Evolutionary conservation across 2,888 invertebrate species (phyloP), one percentile per base, ranked within the genome.

Genomic region (Molorchus minor): DNA sequence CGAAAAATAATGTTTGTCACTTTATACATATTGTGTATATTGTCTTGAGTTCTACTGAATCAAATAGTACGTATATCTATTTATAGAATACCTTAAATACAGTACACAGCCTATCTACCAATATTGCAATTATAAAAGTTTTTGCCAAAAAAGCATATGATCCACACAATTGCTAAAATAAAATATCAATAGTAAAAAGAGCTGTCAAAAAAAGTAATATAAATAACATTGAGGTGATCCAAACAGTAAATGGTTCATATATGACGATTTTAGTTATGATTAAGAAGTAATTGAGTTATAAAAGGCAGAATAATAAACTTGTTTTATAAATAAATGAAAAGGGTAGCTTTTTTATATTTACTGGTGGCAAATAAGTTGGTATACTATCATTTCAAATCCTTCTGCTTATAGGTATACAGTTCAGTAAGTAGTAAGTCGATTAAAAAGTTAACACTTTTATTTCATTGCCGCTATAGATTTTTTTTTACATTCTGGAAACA

Each of bases 71-170:
- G 4, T 25, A 35, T 49, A 36, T 25, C 36, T 41, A 52, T 41
- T 41, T 41, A 52, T 52, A 52, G 41, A 30, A 52, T 41, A 52
- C 52, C 41, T 41, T n/a, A 41, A 52, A 41, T 16, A 25, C n/a
- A 52, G 41, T 52, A 52, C 52, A 52, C 52, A 52, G 52, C 52
- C 52, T 52, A 52, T 52, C 30, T 52, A 52, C 41, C 15, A 52
- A 52, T 41, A 52, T 52, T 52, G 52, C 52, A 52, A 17, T 29
- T 52, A 41, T 25, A 10, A 8, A 15, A 30, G 15, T 45, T 45
- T 43, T 10, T 45, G 30, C 25, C 38, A 21, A 40, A 49, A 47
- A 49, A 38, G 49, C 49, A 40, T 5, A 13, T 20, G 8, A 33
- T 49, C 21, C 38, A 25, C 16, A 49, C 21, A 49, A 49, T 36